Conservation (phyloP, 2,113 vertebrate species). For the Eublepharis macularius region DNA sequence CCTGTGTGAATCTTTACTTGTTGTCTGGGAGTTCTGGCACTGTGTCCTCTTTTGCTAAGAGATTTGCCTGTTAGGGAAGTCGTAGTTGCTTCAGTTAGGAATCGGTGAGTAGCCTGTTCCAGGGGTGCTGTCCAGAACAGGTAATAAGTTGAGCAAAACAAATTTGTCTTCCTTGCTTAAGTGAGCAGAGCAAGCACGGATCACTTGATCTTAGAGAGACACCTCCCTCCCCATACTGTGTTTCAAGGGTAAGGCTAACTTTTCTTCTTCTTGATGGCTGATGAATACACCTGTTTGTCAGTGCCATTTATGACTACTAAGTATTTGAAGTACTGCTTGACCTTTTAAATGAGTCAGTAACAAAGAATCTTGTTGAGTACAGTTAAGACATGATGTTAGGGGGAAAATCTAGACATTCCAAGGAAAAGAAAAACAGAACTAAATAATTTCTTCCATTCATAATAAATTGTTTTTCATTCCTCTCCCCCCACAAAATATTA, state of each 20-base stretch:
- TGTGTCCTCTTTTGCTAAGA: background rate
- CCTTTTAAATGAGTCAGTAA: background rate
- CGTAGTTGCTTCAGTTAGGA: background rate
- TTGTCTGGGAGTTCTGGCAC: background rate
- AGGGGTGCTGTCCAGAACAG: background rate
- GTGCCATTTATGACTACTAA: background rate
- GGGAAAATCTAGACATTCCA: too few species aligned
- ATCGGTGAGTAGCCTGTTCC: background rate
- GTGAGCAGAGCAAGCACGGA: too few species aligned
- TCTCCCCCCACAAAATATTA: background rate
- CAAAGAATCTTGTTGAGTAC: background rate
- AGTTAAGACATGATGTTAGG: background rate
- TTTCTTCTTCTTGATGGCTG: background rate
- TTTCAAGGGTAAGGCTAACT: background rate
- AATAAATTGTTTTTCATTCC: too few species aligned
- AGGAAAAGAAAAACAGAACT: background rate
- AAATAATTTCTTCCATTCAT: background rate
- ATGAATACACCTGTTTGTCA: background rate
- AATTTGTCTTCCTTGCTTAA: background rate
- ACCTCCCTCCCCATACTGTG: too few species aligned
- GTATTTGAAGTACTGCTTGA: background rate
- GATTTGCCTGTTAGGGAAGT: background rate
- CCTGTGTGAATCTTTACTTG: background rate
- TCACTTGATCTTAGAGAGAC: too few species aligned
- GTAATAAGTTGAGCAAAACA: background rate